These are phyloP conservation scores for Habroteleia sp. DNA, from an alignment of 2,888 invertebrate species.

Conservation along the genomic window DNA sequence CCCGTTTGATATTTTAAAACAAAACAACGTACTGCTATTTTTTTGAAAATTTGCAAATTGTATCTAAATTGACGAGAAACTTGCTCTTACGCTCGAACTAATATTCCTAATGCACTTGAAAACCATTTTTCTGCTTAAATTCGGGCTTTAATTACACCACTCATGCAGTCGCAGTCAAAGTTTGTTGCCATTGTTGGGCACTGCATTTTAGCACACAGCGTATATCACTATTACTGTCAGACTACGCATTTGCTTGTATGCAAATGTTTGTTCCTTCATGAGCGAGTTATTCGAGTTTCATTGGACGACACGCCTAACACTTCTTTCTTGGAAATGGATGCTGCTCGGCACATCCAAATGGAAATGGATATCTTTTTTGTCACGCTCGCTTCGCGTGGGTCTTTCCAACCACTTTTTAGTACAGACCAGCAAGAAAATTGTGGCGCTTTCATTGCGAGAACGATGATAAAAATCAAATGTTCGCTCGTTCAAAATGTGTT, in stretches of 20 bases:
- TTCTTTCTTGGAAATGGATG: conserved; percentile 54
- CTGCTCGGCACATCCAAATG: conserved; percentile 38
- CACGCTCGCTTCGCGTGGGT: conserved; percentile 48
- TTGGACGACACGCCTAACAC: conserved; percentile 52
- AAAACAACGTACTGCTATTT: too few relatives aligned
- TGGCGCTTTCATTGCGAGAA: conserved; percentile 15
- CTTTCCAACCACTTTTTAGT: conserved; percentile 34
- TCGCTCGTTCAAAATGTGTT: background rate
- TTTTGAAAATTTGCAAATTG: too few relatives aligned
- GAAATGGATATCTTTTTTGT: conserved; percentile 47
- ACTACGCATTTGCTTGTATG: conserved; percentile 36
- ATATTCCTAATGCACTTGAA: background rate
- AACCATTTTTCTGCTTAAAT: background rate
- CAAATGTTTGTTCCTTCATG: conserved; percentile 59
- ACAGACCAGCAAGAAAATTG: conserved; percentile 9
- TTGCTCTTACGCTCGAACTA: too few relatives aligned
- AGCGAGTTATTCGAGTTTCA: conserved; percentile 57
- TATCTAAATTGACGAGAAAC: too few relatives aligned
- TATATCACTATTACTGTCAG: conserved; percentile 52
- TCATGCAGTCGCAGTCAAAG: conserved; percentile 31
- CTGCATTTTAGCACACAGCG: conserved; percentile 36
- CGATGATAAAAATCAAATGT: background rate
- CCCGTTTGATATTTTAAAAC: too few relatives aligned
- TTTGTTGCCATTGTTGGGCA: conserved; percentile 37
- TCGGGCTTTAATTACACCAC: conserved; percentile 15